Conservation (phyloP, 2,888 invertebrate genomes). For the Schrankia costaestrigalis region DNA sequence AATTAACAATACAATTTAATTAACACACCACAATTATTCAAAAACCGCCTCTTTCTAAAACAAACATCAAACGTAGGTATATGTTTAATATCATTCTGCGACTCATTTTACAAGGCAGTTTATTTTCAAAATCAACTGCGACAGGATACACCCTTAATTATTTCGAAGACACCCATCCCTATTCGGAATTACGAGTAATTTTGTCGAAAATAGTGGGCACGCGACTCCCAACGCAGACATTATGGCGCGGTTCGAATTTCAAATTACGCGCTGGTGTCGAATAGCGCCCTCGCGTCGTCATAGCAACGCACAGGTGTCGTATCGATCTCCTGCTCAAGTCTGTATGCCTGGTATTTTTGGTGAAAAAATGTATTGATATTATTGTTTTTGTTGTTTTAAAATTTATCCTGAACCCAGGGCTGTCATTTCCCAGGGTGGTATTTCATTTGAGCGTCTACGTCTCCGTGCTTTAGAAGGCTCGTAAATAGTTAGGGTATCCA, state of each 20-base stretch:
- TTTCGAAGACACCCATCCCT: constrained; percentile 45
- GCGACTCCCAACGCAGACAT: constrained; percentile 60
- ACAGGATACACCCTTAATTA: constrained; percentile 46
- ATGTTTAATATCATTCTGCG: constrained; percentile 32
- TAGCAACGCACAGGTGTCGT: constrained; percentile 75
- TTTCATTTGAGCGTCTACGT: no score
- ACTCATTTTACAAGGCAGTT: constrained; percentile 28
- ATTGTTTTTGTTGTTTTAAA: background rate
- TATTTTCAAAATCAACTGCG: constrained; percentile 22
- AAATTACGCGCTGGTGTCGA: constrained; percentile 78
- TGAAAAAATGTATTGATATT: constrained; percentile 17
- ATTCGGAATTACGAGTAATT: constrained; percentile 66
- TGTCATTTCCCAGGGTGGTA: no score
- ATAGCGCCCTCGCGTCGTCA: constrained; percentile 72
- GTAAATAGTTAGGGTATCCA: no score
- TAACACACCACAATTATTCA: no score
- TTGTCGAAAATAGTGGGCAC: constrained; percentile 55
- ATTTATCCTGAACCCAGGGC: no score
- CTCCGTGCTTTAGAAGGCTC: no score
- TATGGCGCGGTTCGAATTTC: constrained; percentile 76
- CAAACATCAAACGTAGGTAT: constrained; percentile 7
- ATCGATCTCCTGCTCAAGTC: constrained; percentile 59
- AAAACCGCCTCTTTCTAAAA: constrained; percentile 3
- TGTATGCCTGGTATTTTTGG: constrained; percentile 42
- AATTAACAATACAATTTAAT: no score